Conservation (phyloP, 2,797 vertebrate genomes). For the Peromyscus melanophrys region DNA sequence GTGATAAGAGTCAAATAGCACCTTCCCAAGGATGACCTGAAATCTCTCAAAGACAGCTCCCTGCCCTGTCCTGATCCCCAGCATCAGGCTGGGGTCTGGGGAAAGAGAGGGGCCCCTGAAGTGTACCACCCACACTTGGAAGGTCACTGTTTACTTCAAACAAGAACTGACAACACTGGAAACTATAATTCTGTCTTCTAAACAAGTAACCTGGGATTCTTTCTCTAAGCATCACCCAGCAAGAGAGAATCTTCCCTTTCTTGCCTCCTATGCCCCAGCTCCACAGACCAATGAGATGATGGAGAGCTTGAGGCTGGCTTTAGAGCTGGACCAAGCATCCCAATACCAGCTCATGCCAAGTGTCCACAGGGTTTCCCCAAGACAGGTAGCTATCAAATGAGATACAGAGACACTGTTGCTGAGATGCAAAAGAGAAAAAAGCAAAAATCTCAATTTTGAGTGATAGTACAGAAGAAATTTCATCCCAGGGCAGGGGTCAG, state of each 20-base stretch:
- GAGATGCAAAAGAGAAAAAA: not conserved
- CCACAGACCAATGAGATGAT: no score
- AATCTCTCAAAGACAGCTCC: constrained; percentile 38
- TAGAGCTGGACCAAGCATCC: not conserved
- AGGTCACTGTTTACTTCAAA: not conserved
- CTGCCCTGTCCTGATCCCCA: not conserved
- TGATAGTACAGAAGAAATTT: not conserved
- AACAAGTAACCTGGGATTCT: not conserved
- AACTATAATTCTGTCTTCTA: not conserved
- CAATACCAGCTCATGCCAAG: not conserved
- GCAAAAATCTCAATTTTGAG: not conserved
- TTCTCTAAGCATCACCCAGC: not conserved
- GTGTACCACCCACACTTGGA: not conserved
- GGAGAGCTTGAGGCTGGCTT: not conserved
- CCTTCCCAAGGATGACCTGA: constrained; percentile 44
- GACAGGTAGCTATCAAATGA: not conserved
- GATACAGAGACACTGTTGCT: constrained; percentile 10
- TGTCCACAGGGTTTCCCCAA: not conserved
- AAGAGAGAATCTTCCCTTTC: not conserved
- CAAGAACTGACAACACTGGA: not conserved
- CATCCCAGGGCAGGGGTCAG: not conserved
- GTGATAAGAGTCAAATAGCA: not conserved
- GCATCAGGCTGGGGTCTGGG: not conserved
- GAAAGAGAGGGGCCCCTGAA: not conserved
- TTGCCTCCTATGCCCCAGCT: not conserved